Conservation (phyloP, 2,113 vertebrate genomes). For the Chamaetylas fuelleborni region DNA sequence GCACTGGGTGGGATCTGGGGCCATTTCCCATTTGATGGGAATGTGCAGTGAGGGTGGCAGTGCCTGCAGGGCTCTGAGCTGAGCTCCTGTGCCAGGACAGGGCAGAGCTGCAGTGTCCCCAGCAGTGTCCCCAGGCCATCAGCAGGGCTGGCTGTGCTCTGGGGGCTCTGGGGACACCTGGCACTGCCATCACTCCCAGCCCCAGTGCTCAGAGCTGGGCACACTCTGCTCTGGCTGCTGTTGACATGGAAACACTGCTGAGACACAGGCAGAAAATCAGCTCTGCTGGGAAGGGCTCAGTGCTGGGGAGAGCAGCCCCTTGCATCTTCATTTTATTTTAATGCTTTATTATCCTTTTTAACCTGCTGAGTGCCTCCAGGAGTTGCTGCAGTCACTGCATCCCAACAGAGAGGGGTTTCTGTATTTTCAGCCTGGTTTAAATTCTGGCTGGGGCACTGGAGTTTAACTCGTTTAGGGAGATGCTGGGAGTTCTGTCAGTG, state of each 20-base stretch:
- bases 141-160: neutral
- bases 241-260: neutral
- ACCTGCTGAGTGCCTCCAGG: neutral
- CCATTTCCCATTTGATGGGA: neutral
- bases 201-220: neutral
- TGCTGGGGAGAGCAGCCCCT: neutral
- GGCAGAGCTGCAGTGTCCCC: too few species aligned
- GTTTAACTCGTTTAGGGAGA: neutral
- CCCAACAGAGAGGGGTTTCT: neutral
- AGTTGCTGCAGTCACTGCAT: neutral
- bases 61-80: neutral
- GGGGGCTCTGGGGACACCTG: neutral
- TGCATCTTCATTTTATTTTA: neutral
- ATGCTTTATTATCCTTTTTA: neutral
- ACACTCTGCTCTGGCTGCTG: neutral
- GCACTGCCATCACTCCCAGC: fast-evolving
- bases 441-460: neutral
- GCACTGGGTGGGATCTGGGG: fast-evolving
- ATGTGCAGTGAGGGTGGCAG: neutral
- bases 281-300: neutral
- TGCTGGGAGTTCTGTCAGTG: neutral
- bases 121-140: neutral
- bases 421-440: neutral
- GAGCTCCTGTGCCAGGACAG: neutral
- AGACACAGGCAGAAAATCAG: neutral